Percentiles rank a stretch among this genome's conserved stretches.
These are phyloP conservation scores for Aramus guarauna DNA, from an alignment of 2,113 vertebrate genomes.

Conservation along the genomic window DNA sequence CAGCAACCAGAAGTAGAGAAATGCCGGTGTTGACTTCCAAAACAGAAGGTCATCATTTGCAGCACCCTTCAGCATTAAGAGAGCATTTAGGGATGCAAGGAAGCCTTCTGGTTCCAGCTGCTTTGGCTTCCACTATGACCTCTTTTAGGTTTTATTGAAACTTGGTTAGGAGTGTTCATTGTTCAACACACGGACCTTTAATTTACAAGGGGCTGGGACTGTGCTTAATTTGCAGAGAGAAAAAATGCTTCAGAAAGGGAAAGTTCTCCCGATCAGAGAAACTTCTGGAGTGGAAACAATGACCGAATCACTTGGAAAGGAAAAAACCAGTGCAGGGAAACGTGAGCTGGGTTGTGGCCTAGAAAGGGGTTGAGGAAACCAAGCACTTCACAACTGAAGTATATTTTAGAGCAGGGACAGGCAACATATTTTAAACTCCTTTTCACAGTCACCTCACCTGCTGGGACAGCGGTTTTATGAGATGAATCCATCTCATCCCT, in stretches of 20 bases:
- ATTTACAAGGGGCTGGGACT: neutral
- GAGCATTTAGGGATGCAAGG: neutral
- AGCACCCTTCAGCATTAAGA: neutral
- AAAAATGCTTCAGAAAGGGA: neutral
- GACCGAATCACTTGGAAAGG: neutral
- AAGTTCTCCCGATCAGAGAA: neutral
- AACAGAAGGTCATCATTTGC: neutral
- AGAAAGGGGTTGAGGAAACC: neutral
- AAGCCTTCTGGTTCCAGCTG: neutral
- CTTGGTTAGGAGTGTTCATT: neutral
- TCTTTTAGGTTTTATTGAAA: neutral
- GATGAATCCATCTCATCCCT: neutral
- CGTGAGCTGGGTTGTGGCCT: neutral
- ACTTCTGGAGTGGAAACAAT: constrained; percentile 13
- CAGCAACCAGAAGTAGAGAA: neutral
- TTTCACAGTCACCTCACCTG: neutral
- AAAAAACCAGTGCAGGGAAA: neutral
- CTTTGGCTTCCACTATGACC: neutral
- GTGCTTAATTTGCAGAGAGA: neutral
- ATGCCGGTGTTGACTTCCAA: neutral
- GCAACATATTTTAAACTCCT: neutral
- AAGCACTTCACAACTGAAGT: neutral
- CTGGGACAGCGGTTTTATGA: neutral
- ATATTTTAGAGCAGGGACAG: neutral
- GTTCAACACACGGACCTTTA: neutral